A percentile compares a stretch with the other conserved stretches of the same genome.
Conservation (phyloP, 2,797 vertebrate species). For the Myotis findleyi region DNA sequence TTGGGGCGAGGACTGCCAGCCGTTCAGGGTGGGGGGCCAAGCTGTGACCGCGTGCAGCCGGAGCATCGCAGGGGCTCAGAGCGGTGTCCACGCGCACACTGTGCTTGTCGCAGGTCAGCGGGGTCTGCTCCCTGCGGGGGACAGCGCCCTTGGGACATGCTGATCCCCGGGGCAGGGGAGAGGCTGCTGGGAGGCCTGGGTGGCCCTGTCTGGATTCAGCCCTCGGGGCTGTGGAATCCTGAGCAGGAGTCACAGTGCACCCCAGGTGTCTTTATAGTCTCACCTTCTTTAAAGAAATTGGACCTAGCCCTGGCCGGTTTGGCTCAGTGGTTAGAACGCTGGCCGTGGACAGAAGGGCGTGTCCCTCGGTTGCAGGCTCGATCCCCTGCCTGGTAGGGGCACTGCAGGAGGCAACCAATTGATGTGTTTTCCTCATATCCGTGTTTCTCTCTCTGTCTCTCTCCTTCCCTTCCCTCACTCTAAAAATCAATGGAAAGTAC, state of each 20-base stretch:
- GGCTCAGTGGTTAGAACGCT: too few relatives aligned
- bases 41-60: neutral
- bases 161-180: neutral
- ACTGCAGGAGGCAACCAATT: too few relatives aligned
- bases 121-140: neutral
- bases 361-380: too few relatives aligned
- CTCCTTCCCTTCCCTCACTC: too few relatives aligned
- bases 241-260: neutral
- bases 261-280: neutral
- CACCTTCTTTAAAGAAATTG: neutral
- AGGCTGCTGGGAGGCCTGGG: rapidly evolving
- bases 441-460: too few relatives aligned
- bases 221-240: rapidly evolving
- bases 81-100: neutral
- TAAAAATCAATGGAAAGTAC: too few relatives aligned
- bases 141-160: too few relatives aligned
- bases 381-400: too few relatives aligned
- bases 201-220: neutral
- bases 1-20: neutral
- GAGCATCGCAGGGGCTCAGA: neutral
- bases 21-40: neutral
- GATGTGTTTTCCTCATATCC: too few relatives aligned
- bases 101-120: neutral
- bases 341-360: too few relatives aligned
- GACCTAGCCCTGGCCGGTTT: neutral